phyloP scores from a whole-genome alignment of 2,888 invertebrate species.

The Portevinia maculata region DNA sequence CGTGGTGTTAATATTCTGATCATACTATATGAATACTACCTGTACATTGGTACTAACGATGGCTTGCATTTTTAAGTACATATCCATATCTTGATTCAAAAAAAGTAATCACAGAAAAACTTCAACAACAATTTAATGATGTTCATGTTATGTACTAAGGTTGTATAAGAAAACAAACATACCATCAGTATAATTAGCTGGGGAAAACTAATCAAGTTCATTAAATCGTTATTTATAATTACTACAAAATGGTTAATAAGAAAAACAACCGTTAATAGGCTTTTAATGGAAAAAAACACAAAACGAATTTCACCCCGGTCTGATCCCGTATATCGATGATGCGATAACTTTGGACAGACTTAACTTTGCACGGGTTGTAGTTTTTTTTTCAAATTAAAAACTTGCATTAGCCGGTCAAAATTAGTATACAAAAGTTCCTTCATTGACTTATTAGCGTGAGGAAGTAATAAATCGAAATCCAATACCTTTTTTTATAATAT shows the following conservation, averaged over 20 bases:
- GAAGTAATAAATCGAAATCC: conserved; percentile 2
- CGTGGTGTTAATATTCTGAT: conserved; percentile 7
- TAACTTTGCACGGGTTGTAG: too few species aligned
- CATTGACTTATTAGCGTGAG: neutral
- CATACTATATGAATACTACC: neutral
- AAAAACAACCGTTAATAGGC: conserved; percentile 21
- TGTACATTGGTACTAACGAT: neutral
- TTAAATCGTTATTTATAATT: neutral
- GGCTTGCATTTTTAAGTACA: neutral
- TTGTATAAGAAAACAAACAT: conserved; percentile 11
- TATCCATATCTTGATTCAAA: neutral
- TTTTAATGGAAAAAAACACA: conserved; percentile 37
- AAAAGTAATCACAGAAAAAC: neutral
- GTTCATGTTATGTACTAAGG: too few species aligned
- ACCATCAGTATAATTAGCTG: conserved; percentile 1
- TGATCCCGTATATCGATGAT: neutral
- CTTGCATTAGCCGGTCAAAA: conserved; percentile 25
- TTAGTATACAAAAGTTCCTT: conserved; percentile 25
- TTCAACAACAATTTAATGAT: conserved; percentile 4
- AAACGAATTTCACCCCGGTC: neutral
- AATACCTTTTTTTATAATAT: neutral
- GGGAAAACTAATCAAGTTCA: neutral
- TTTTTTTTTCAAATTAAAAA: neutral
- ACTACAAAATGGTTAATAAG: conserved; percentile 9
- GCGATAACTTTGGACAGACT: neutral